Conservation (phyloP, 1,140 invertebrate species). For the Micrasema minimum region DNA sequence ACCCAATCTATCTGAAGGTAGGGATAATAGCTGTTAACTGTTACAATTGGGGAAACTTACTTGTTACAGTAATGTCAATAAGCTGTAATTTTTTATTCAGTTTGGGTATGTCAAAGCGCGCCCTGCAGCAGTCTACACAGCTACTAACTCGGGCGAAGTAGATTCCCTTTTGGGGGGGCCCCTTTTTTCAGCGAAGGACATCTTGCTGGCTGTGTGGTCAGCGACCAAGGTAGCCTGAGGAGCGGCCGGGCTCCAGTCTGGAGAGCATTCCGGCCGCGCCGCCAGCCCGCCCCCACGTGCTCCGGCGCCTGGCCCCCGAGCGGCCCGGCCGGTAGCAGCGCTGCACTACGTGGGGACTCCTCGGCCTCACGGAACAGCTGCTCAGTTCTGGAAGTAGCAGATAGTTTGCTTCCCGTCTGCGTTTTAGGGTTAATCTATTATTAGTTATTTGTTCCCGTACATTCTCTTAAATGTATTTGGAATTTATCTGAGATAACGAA, state of each 20-base stretch:
- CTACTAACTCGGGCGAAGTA: slow-evolving; percentile 95
- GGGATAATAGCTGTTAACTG: too few relatives aligned
- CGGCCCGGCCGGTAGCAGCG: slow-evolving; percentile 85
- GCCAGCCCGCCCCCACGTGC: slow-evolving; percentile 76
- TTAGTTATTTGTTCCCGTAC: too few relatives aligned
- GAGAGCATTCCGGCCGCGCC: slow-evolving; percentile 74
- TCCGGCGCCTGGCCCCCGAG: slow-evolving; percentile 82
- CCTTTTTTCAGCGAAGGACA: too few relatives aligned
- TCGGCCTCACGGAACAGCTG: slow-evolving; percentile 85
- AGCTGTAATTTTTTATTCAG: slow-evolving; percentile 65
- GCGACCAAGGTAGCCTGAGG: slow-evolving; percentile 56
- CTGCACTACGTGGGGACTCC: slow-evolving; percentile 96
- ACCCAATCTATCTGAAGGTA: slow-evolving; percentile 95
- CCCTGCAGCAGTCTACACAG: slow-evolving; percentile 83
- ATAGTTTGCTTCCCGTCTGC: slow-evolving; percentile 92
- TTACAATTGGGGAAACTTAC: too few relatives aligned
- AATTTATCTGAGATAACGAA: too few relatives aligned
- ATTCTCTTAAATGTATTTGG: too few relatives aligned
- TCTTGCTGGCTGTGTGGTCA: slow-evolving; percentile 60
- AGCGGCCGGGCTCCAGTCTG: slow-evolving; percentile 67
- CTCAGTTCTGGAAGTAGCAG: slow-evolving; percentile 88
- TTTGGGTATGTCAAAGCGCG: slow-evolving; percentile 95
- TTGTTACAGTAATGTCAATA: too few relatives aligned
- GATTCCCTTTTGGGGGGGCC: slow-evolving; percentile 78
- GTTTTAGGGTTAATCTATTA: slow-evolving; percentile 73